A percentile compares a stretch with the other conserved stretches of the same genome.
Evolutionary conservation across 2,113 vertebrate genomes (phyloP).

Genomic region (Syngnathoides biaculeatus): DNA sequence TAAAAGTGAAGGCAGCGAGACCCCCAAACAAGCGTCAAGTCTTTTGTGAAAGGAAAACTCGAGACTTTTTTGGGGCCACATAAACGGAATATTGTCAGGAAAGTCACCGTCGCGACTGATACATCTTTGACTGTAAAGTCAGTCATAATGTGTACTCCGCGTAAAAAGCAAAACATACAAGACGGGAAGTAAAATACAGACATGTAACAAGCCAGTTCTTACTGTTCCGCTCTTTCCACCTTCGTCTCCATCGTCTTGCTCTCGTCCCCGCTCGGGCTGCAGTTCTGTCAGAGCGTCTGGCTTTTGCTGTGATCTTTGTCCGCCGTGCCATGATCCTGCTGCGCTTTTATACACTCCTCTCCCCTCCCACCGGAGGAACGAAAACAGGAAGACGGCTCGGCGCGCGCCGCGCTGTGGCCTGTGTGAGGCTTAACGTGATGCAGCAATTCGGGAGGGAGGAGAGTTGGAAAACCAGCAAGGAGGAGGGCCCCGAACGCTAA

Average conservation of each 20-base stretch:
- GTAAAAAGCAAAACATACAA: background rate
- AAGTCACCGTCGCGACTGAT: no score
- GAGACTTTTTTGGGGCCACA: no score
- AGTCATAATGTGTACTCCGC: no score
- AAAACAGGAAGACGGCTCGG: conserved; percentile 5
- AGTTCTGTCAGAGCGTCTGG: background rate
- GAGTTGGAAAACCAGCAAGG: conserved; percentile 26
- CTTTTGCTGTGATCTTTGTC: background rate
- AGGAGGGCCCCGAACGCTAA: conserved; percentile 16
- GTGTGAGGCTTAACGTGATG: background rate
- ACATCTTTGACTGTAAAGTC: no score
- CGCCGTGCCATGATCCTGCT: background rate
- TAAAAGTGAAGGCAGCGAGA: no score
- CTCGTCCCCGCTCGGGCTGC: no score
- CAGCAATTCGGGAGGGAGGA: conserved; percentile 10
- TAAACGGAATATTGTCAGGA: no score
- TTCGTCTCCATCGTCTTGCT: conserved; percentile 3
- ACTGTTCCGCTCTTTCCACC: background rate
- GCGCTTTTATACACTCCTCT: background rate
- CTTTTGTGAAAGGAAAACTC: no score
- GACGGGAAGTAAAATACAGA: no score
- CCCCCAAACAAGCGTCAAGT: no score
- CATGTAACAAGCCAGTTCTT: background rate
- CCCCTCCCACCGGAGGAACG: background rate
- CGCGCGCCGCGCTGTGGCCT: background rate